These are phyloP conservation scores for Alethe diademata DNA, from an alignment of 2,113 vertebrate genomes.

Conservation along the genomic window DNA sequence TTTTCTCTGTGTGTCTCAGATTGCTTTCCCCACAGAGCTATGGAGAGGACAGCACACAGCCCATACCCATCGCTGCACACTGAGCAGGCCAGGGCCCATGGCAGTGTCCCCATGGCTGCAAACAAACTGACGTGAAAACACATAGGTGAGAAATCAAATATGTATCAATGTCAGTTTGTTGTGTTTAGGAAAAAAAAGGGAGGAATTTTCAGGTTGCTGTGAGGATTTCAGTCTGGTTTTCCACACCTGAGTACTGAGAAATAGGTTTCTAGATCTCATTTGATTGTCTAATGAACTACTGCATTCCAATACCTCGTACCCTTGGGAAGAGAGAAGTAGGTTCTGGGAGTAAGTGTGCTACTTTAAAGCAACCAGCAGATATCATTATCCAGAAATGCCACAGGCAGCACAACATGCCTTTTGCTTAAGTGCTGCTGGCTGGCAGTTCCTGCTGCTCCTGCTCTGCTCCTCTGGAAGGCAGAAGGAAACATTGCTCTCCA, in stretches of 20 bases:
- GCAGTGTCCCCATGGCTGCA: neutral
- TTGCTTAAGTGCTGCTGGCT: neutral
- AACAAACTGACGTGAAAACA: neutral
- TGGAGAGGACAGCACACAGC: accelerated
- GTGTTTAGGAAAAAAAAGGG: accelerated
- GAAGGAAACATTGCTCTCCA: neutral
- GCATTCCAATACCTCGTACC: neutral
- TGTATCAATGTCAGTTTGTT: neutral
- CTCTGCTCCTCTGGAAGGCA: neutral
- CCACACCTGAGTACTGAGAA: neutral
- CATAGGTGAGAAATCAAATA: neutral
- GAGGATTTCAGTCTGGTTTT: neutral
- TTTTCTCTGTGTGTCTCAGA: neutral
- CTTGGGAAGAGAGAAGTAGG: neutral
- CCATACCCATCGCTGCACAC: accelerated
- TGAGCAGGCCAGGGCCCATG: too few species aligned
- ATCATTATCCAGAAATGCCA: neutral
- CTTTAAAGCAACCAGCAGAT: neutral
- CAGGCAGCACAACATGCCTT: neutral
- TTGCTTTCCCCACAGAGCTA: neutral
- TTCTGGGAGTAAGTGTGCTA: neutral
- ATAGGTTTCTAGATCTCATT: neutral
- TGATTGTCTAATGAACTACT: neutral
- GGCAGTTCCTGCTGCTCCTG: neutral
- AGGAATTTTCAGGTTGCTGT: neutral